Evolutionary conservation across 2,113 vertebrate genomes (phyloP), one percentile per base, ranked within the genome.

Genomic region (Proteles cristata): DNA sequence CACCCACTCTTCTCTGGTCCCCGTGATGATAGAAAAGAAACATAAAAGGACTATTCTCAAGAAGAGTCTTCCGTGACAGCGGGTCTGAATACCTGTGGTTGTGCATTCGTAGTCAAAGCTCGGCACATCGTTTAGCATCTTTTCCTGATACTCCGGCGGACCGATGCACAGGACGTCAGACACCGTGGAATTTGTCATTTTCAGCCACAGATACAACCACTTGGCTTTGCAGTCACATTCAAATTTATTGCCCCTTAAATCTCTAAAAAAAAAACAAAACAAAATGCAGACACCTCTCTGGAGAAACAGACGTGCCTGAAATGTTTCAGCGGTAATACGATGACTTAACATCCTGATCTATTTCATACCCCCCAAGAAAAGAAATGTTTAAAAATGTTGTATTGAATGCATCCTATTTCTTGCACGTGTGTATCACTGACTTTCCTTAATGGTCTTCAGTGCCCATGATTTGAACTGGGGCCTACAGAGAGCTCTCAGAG

Each of bases 221-320:
- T 99, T 99, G 96, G 99, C 99, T 97, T 99, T 99, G 98, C 99
- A 99, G 98, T 99, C 99, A 97, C 99, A 99, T 97, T 99, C 99
- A 97, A 99, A 99, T 92, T 99, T 99, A 98, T 99, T 99, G 92
- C 99, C 99, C 98, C 99, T 99, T 98, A 99, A 99, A 97, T 99
- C 99, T 98, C 99, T 99, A 98, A 97, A 98, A 97, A 3, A 3
- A 98, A 96, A 97, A 88, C 19, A 82, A 85, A 96, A 90, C 5
- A 8, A 73, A 97, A 80, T 31, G 25, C 58, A 86, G 39, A 93
- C 28, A 50, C 11, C 79, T 7, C 97, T 89, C 98, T 76, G 97
- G 95, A 98, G 96, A 98, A 98, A 97, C 48, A 97, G 92, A 97
- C 65, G 88, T 33, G 77, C 93, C 35, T 96, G 97, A 96, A 95